Evolutionary conservation across 2,888 invertebrate species (phyloP), one percentile per base, ranked within the genome.

Genomic region (Aphidoletes aphidimyza): DNA sequence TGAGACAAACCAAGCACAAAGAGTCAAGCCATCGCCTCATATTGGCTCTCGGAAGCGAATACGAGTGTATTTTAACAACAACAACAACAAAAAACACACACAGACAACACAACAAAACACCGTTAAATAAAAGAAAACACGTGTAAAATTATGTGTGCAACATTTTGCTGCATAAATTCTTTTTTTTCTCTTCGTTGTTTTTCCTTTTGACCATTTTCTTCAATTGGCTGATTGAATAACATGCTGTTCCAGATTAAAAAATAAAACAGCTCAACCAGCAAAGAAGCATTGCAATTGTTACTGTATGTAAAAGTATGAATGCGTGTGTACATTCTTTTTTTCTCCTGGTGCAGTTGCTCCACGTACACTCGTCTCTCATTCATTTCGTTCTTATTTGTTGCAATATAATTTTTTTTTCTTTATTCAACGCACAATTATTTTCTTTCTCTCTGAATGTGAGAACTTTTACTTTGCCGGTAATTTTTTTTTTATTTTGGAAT

Each of bases 171-270:
- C 34, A 69, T 69, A 69, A 26, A 69, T 30, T 69, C 30, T 11
- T 30, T 30, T 2, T 69, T 69, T 69, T 69, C 30, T 69, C 30
- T 30, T 9, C 11, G 34, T 26, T 2, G 26, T 1, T 49, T 49
- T 49, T 17, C 49, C 17, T 49, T 17, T 49, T 3, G 6, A n/a
- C 17, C 26, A 22, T 19, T 37, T 81, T 81, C 37, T 81, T 81
- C 22, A n/a, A 37, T 11, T 37, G 81, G 8, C 1, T 81, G 81
- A 81, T 81, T 37, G 37, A 81, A 81, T 81, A 37, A 37, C 81
- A 81, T 81, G 81, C 81, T 81, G 81, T 81, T 81, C 81, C 81
- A 37, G 37, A 81, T 81, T 37, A 81, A 11, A 81, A n/a, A n/a
- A n/a, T n/a, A n/a, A n/a, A n/a, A n/a, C n/a, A n/a, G n/a, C n/a